Percentiles rank a stretch among this genome's conserved stretches.
These are phyloP conservation scores for Napeogenes inachia DNA, from an alignment of 2,888 invertebrate genomes.

Conservation along the genomic window DNA sequence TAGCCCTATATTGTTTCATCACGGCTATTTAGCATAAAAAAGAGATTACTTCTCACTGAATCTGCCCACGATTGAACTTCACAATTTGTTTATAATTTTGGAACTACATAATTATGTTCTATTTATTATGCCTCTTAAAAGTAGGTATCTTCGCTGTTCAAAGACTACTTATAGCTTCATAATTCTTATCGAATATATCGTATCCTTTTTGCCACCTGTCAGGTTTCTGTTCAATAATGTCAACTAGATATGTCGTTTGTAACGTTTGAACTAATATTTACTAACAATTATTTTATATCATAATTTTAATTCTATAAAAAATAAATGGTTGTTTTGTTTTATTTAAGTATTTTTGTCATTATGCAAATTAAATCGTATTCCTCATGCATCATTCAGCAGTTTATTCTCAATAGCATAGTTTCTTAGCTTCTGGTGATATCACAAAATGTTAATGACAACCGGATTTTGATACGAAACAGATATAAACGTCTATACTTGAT, in stretches of 20 bases:
- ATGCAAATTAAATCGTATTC: slow-evolving; percentile 33
- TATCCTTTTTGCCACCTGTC: too few relatives aligned
- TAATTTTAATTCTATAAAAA: slow-evolving; percentile 14
- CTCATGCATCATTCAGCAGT: slow-evolving; percentile 68
- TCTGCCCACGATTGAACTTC: slow-evolving; percentile 22
- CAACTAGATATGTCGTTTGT: too few relatives aligned
- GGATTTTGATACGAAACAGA: slow-evolving; percentile 51
- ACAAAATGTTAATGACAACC: slow-evolving; percentile 62
- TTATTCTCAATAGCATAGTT: slow-evolving; percentile 54
- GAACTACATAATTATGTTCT: slow-evolving; percentile 16
- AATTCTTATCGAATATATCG: too few relatives aligned
- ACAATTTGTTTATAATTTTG: slow-evolving; percentile 28
- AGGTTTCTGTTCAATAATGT: too few relatives aligned
- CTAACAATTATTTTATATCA: background rate
- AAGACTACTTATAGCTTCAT: too few relatives aligned
- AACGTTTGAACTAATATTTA: background rate
- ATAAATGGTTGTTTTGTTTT: slow-evolving; percentile 24
- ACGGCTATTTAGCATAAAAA: slow-evolving; percentile 47
- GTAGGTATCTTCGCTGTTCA: too few relatives aligned
- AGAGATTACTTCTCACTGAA: slow-evolving; percentile 48
- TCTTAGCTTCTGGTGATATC: slow-evolving; percentile 67
- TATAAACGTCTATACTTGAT: slow-evolving; percentile 61
- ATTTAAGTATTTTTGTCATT: slow-evolving; percentile 30
- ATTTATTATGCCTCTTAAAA: slow-evolving; percentile 10
- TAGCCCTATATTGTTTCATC: slow-evolving; percentile 57